A percentile compares a stretch with the other conserved stretches of the same genome.
phyloP scores from a whole-genome alignment of 2,888 invertebrate species.

The Suillia variegata region DNA sequence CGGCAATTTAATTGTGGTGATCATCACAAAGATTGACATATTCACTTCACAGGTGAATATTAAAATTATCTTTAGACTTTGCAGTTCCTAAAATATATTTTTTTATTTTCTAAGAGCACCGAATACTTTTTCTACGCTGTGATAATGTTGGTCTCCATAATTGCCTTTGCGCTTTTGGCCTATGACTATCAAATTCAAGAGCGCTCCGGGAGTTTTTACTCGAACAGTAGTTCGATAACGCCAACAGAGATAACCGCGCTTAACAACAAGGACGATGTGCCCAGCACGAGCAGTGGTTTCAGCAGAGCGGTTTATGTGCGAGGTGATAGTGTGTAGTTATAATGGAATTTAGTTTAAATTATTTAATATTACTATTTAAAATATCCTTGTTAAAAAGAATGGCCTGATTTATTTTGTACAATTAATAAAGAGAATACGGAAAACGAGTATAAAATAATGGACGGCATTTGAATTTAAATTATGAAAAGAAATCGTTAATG shows the following conservation, averaged over 20 bases:
- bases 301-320: not conserved
- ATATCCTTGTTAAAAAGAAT: not conserved
- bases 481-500: not conserved
- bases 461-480: not conserved
- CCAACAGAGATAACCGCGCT: slow-evolving; percentile 15
- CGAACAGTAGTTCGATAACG: not conserved
- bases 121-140: slow-evolving; percentile 58
- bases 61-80: not conserved
- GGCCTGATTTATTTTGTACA: slow-evolving; percentile 7
- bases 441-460: not conserved
- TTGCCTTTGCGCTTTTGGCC: slow-evolving; percentile 54
- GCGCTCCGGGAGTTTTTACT: slow-evolving; percentile 28
- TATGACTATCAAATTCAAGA: slow-evolving; percentile 52
- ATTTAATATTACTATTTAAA: not conserved
- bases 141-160: slow-evolving; percentile 54
- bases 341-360: not conserved
- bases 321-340: slow-evolving; percentile 2
- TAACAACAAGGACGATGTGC: slow-evolving; percentile 30
- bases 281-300: slow-evolving; percentile 37
- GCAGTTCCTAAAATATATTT: no score
- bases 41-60: slow-evolving; percentile 46
- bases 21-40: slow-evolving; percentile 50
- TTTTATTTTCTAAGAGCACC: slow-evolving; percentile 38
- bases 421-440: slow-evolving; percentile 3
- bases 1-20: slow-evolving; percentile 59